Evolutionary conservation across 37 sponge, comb jelly and placozoan genomes (phyloP), one percentile per base, ranked within the genome.

Genomic region (Haliclona indistincta): DNA sequence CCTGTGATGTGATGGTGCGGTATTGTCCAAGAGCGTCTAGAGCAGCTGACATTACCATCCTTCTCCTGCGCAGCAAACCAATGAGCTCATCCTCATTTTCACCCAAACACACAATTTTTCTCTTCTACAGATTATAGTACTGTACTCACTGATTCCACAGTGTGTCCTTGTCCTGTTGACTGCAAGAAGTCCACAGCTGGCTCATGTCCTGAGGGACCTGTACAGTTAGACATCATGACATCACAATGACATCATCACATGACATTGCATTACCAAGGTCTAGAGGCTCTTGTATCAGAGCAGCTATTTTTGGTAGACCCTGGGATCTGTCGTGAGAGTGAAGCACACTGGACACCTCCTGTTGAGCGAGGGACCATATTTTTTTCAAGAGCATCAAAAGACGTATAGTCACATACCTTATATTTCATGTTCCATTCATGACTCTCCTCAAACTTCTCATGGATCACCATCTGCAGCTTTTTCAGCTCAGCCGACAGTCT

Each of bases 1-100:
- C 78, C 86, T 86, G 67, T 1, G 58, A 22, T 41, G 85, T 87
- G 64, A 94, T 77, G 47, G 70, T 72, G 40, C 79, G 56, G 64
- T 94, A 94, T 39, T 83, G 81, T 26, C 70, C 64, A 11, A 94
- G 73, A 23, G 88, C 84, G 38, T 88, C 92, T 11, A 94, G 67
- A 13, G 84, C 81, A 44, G 30, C 49, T 60, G 29, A 75, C 52
- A 94, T 79, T 0, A 87, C 63, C 5, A 52, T 38, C 8, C 95
- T 71, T 43, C 88, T 61, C 19, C 74, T 73, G 72, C 67, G 69
- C 45, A 94, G 66, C 54, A 85, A 54, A 6, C 56, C 65, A 2
- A 79, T 35, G 39, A 94, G 78, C 47, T 94, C 95, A 38, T 82
- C 83, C 38, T 94, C 91, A n/a, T n/a, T n/a, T n/a, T n/a, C 76